Evolutionary conservation across 1,140 invertebrate species (phyloP).

Genomic region (Drosophila sechellia): DNA sequence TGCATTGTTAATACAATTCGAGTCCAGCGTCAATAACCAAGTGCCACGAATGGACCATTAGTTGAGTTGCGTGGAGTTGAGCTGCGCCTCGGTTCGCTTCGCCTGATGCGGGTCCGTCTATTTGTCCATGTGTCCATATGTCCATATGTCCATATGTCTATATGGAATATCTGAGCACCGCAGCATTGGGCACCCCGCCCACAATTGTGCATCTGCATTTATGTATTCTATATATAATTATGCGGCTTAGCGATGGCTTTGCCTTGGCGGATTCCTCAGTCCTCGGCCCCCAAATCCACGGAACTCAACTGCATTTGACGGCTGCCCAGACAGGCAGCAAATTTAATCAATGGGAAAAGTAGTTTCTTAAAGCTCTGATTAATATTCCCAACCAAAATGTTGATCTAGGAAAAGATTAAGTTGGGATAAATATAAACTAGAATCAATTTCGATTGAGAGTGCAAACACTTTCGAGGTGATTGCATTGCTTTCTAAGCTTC

Average conservation of each 20-base stretch:
- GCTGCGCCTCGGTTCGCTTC: slow-evolving; percentile 56
- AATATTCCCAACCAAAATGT: background rate
- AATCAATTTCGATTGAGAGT: slow-evolving; percentile 2
- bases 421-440: background rate
- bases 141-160: slow-evolving; percentile 42
- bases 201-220: slow-evolving; percentile 33
- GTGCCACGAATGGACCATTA: slow-evolving; percentile 83
- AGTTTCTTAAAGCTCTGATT: slow-evolving; percentile 1
- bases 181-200: background rate
- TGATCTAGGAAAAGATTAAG: background rate
- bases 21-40: slow-evolving; percentile 82
- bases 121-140: slow-evolving; percentile 36
- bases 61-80: slow-evolving; percentile 74
- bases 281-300: slow-evolving; percentile 1
- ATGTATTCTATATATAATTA: slow-evolving; percentile 70
- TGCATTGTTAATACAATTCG: slow-evolving; percentile 81
- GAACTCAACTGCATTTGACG: slow-evolving; percentile 11
- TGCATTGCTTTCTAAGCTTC: background rate
- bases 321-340: slow-evolving; percentile 2
- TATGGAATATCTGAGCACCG: slow-evolving; percentile 30
- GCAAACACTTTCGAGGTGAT: slow-evolving; percentile 2
- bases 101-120: slow-evolving; percentile 54
- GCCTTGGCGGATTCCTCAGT: slow-evolving; percentile 34
- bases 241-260: slow-evolving; percentile 45
- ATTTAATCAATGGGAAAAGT: slow-evolving; percentile 29